phyloP scores from a whole-genome alignment of 2,888 invertebrate species.

The Andrena hattorfiana region DNA sequence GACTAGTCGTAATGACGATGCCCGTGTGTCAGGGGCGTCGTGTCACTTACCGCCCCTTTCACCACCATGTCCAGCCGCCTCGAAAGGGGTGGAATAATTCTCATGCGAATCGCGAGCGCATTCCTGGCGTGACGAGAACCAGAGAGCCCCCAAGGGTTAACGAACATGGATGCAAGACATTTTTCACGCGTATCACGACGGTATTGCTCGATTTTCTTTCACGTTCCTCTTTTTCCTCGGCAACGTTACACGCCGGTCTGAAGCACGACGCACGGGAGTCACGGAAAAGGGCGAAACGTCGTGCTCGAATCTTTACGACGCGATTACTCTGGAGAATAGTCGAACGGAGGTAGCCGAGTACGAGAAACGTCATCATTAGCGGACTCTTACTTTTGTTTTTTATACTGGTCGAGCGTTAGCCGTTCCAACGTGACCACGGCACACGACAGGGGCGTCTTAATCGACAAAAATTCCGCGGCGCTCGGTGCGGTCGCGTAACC shows the following conservation, averaged over 20 bases:
- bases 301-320: constrained; percentile 33
- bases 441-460: constrained; percentile 20
- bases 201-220: constrained; percentile 6
- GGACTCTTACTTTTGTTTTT: constrained; percentile 27
- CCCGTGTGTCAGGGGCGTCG: constrained; percentile 45
- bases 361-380: constrained; percentile 29
- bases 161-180: constrained; percentile 41
- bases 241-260: constrained; percentile 11
- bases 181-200: constrained; percentile 17
- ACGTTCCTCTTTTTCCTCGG: constrained; percentile 8
- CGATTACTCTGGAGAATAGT: constrained; percentile 15
- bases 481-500: constrained; percentile 22
- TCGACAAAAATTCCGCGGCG: constrained; percentile 15
- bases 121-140: constrained; percentile 46
- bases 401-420: not conserved
- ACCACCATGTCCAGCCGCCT: constrained; percentile 25
- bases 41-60: constrained; percentile 62
- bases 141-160: constrained; percentile 43
- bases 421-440: not conserved
- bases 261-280: constrained; percentile 21
- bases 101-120: constrained; percentile 69
- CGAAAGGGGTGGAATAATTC: constrained; percentile 66
- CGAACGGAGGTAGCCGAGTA: constrained; percentile 3
- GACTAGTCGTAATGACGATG: constrained; percentile 68
- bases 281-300: constrained; percentile 28